Percentiles rank a stretch among this genome's conserved stretches.
phyloP scores from a whole-genome alignment of 1,140 invertebrate genomes.

The Druon quercuslanigerum region DNA sequence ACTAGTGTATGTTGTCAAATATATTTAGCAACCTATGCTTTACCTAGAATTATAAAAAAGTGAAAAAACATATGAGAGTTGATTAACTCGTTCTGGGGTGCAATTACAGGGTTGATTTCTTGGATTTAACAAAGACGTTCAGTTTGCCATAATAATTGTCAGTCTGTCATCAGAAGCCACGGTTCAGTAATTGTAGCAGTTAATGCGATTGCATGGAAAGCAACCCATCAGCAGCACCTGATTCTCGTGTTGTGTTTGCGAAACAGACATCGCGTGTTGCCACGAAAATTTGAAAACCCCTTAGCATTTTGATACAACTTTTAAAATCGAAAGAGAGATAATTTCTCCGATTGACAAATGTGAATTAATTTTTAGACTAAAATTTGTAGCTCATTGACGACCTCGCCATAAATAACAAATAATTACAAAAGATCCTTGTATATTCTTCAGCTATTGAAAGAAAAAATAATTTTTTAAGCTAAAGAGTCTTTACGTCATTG shows the following conservation, averaged over 20 bases:
- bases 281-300: slow-evolving; percentile 27
- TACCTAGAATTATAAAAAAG: too few relatives aligned
- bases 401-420: too few relatives aligned
- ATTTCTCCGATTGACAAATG: background rate
- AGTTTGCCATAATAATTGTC: slow-evolving; percentile 25
- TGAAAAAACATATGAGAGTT: background rate
- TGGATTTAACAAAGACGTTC: slow-evolving; percentile 13
- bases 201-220: slow-evolving; percentile 43
- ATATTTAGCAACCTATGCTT: too few relatives aligned
- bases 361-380: background rate
- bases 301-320: slow-evolving; percentile 41
- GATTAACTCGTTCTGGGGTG: slow-evolving; percentile 5
- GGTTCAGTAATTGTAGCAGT: slow-evolving; percentile 24
- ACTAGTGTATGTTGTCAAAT: too few relatives aligned
- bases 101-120: background rate
- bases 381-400: background rate
- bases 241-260: background rate
- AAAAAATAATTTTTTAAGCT: too few relatives aligned
- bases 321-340: background rate
- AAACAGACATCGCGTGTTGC: slow-evolving; percentile 45
- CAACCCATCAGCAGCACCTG: slow-evolving; percentile 33
- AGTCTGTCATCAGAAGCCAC: slow-evolving; percentile 22
- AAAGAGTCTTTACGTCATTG: too few relatives aligned
- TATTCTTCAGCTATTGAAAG: too few relatives aligned
- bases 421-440: too few relatives aligned